These are phyloP conservation scores for Venustaconcha ellipsiformis DNA, from an alignment of 1,140 invertebrate genomes.

Conservation along the genomic window DNA sequence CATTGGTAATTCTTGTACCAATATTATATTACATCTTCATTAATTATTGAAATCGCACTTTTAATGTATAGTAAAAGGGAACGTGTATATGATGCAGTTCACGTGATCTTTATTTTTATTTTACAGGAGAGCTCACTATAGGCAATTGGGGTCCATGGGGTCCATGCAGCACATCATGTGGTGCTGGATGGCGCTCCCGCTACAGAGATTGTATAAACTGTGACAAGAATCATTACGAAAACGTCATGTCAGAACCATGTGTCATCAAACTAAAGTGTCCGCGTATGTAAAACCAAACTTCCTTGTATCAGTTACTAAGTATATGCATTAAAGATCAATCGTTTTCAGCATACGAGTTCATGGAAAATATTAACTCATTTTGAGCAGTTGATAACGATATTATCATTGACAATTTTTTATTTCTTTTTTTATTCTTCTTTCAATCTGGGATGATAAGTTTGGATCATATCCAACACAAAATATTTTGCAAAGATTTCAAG, in stretches of 20 bases:
- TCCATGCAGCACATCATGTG: constrained; percentile 58
- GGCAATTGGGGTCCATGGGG: constrained; percentile 62
- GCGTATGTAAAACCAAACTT: constrained; percentile 32
- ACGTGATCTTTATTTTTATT: neutral
- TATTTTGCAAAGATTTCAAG: no score
- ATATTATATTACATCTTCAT: neutral
- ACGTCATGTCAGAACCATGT: constrained; percentile 52
- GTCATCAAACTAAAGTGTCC: constrained; percentile 59
- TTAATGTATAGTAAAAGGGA: neutral
- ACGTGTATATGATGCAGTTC: neutral
- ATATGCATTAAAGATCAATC: no score
- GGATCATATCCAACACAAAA: no score
- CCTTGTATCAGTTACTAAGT: no score
- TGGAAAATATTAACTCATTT: no score
- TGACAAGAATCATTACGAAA: constrained; percentile 51
- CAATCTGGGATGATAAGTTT: no score
- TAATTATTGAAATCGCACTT: neutral
- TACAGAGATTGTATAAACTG: constrained; percentile 56
- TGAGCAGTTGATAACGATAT: no score
- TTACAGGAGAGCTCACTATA: constrained; percentile 18
- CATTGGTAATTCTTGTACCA: no score
- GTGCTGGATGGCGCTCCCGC: constrained; percentile 59
- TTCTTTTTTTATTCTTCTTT: no score
- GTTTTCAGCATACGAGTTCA: no score
- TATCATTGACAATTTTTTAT: no score